Evolutionary conservation across 2,888 invertebrate species (phyloP).

Genomic region (Chirona hameri): DNA sequence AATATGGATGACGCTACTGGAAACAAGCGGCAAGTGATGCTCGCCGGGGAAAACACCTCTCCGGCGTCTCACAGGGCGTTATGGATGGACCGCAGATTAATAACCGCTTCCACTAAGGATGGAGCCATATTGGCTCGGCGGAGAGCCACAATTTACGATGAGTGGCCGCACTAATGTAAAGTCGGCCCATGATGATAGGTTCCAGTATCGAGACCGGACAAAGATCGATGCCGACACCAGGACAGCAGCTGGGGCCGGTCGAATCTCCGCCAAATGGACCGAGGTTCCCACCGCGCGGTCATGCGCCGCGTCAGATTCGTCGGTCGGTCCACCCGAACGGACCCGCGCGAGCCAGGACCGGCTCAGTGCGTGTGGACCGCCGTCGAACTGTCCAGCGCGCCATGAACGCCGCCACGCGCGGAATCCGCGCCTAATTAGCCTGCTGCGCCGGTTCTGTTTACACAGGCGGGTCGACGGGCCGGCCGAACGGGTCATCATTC

Average conservation of each 20-base stretch:
- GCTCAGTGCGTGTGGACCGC: neutral
- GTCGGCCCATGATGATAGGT: neutral
- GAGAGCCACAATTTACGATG: neutral
- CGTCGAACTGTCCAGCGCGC: neutral
- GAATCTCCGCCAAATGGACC: too few relatives aligned
- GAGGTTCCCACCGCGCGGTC: too few relatives aligned
- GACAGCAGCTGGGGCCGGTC: neutral
- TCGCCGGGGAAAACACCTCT: neutral
- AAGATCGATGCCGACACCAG: neutral
- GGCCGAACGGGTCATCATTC: neutral
- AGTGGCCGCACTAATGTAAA: neutral
- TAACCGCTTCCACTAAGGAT: neutral
- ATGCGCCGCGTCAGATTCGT: too few relatives aligned
- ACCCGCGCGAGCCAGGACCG: neutral
- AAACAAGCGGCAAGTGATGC: slow-evolving; percentile 1
- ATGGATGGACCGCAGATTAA: neutral
- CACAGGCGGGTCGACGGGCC: neutral
- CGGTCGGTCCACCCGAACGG: too few relatives aligned
- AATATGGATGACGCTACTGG: slow-evolving; percentile 25
- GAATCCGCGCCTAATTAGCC: neutral
- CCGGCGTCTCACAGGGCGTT: neutral
- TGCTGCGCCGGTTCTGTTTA: neutral
- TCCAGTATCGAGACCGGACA: neutral
- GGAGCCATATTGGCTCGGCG: neutral
- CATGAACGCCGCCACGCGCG: neutral